Evolutionary conservation across 2,888 invertebrate species (phyloP).

Genomic region (Troides oblongomaculatus): DNA sequence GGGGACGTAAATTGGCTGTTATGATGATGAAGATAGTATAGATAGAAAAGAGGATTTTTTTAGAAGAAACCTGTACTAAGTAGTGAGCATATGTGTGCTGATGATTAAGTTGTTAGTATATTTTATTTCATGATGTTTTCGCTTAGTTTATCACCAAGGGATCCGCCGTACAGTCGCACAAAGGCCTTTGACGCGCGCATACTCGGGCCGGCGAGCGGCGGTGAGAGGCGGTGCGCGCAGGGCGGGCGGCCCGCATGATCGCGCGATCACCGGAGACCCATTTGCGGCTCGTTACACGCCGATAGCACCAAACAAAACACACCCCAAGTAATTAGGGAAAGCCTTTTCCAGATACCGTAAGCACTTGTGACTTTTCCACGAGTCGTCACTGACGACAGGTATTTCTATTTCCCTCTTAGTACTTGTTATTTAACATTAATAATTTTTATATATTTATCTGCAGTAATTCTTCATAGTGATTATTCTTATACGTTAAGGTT

Average conservation of each 20-base stretch:
- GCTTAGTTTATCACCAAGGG: conserved; percentile 44
- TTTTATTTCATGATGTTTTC: conserved; percentile 15
- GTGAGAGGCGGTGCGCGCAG: conserved; percentile 37
- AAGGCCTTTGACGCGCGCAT: conserved; percentile 74
- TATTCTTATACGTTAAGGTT: no score
- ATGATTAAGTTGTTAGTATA: background rate
- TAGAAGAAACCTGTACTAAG: no score
- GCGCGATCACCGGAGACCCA: conserved; percentile 74
- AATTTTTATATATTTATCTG: background rate
- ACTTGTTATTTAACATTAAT: background rate
- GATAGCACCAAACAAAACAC: conserved; percentile 79
- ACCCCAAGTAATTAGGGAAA: conserved; percentile 79
- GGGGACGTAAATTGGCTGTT: no score
- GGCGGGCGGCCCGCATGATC: conserved; percentile 77
- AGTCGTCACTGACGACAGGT: conserved; percentile 18
- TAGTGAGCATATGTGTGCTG: no score
- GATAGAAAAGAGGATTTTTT: no score
- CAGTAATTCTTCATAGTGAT: background rate
- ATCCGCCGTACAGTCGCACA: conserved; percentile 55
- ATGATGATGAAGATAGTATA: no score
- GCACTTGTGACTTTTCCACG: conserved; percentile 55
- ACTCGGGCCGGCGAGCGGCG: conserved; percentile 42
- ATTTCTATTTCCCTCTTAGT: conserved; percentile 9
- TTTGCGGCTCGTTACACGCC: conserved; percentile 78
- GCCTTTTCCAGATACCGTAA: conserved; percentile 77